These are phyloP conservation scores for Sphaerophoria rueppellii DNA, from an alignment of 2,888 invertebrate genomes.

Conservation along the genomic window DNA sequence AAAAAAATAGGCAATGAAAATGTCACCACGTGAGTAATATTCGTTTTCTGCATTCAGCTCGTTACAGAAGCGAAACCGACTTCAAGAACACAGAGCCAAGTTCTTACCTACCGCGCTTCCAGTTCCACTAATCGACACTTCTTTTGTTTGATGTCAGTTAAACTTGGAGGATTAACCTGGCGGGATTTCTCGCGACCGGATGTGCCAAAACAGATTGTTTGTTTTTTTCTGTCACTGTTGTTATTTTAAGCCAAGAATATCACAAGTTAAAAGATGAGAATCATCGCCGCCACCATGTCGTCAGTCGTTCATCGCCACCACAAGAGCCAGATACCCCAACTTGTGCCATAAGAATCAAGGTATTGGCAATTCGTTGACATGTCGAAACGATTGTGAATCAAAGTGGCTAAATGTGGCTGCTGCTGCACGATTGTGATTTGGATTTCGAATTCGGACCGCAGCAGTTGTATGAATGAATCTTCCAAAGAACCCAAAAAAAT, in stretches of 20 bases:
- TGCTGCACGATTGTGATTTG: constrained; percentile 46
- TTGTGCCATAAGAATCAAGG: constrained; percentile 36
- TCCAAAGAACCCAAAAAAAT: constrained; percentile 20
- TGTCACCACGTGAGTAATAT: constrained; percentile 34
- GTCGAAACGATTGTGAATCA: constrained; percentile 69
- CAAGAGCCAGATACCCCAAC: constrained; percentile 40
- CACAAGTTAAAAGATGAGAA: constrained; percentile 61
- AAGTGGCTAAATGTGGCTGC: constrained; percentile 59
- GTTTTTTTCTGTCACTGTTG: neutral
- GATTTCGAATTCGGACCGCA: constrained; percentile 42
- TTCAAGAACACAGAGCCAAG: constrained; percentile 6
- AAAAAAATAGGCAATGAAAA: too few relatives aligned
- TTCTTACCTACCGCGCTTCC: constrained; percentile 68
- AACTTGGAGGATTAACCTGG: constrained; percentile 9
- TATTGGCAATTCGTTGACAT: constrained; percentile 59
- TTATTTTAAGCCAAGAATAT: constrained; percentile 31
- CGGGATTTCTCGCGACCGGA: constrained; percentile 79
- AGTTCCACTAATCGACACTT: constrained; percentile 66
- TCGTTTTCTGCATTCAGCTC: constrained; percentile 31
- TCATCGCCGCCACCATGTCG: constrained; percentile 41
- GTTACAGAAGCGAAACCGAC: constrained; percentile 29
- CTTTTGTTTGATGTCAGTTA: constrained; percentile 53
- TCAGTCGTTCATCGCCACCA: neutral
- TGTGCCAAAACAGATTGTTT: constrained; percentile 81
- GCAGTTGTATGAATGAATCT: constrained; percentile 63